Base-by-base conservation (phyloP, 2,113 vertebrate species). In the Oreotragus oreotragus region DNA sequence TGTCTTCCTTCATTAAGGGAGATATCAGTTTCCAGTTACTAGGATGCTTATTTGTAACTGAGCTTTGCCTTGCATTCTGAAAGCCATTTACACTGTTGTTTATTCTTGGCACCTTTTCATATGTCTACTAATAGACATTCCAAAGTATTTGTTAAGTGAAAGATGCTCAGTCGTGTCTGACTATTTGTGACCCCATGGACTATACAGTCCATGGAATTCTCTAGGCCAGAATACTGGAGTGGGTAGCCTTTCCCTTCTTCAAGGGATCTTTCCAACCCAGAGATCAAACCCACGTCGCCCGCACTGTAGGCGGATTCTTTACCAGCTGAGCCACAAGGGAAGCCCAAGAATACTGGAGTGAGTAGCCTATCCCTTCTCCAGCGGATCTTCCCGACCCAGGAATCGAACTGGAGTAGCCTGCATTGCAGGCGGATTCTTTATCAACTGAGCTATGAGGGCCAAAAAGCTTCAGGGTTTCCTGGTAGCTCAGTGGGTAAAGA, bases 81-180 rank as follows among this genome's bases (percentile, higher is more conserved):
- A 51, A 81, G 47, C 30, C 47, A 47, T 23, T 49, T n/a, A 81
- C 47, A 81, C 79, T 81, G 17, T 47, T 79, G 8, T n/a, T 51
- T 51, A 81, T n/a, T 51, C 47, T 33, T 51, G 47, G 10, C 30
- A 7, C 9, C 79, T 81, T 81, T 49, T 51, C 30, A n/a, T 17
- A 2, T 51, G 16, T 6, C 47, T 21, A 81, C 3, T n/a, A 49
- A 51, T n/a, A 51, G 79, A 51, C 79, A 51, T n/a, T 81, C 10
- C 79, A 81, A 51, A 81, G 79, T 81, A 30, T 66, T 66, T n/a
- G 8, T 10, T 36, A 36, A 66, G n/a, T 66, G n/a, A 10, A 66
- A 66, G n/a, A n/a, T 0, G 17, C 19, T 36, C 5, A 36, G 64
- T 36, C 1, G 9, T 70, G 64, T 70, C 64, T 0, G 0, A 70